Evolutionary conservation across 2,888 invertebrate genomes (phyloP), one percentile per base, ranked within the genome.

Genomic region (Allygus modestus): DNA sequence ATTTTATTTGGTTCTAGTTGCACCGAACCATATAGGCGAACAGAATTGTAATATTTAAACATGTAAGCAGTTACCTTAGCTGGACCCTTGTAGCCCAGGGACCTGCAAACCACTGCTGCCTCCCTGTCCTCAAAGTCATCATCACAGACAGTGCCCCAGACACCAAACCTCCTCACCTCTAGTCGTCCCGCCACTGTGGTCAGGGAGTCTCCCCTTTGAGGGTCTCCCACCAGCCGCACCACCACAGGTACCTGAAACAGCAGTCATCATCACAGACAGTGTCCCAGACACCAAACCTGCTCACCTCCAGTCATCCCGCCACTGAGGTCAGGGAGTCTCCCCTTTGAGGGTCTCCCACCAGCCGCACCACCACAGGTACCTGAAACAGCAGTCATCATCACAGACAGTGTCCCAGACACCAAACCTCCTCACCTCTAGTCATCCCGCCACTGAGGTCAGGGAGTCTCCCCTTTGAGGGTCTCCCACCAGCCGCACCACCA

Each of bases 111-210:
- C 0, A 94, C 94, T 87, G 92, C 92, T 0, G 95, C 96, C 31
- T 94, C 93, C 69, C 91, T 91, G 23, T 92, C 90, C 75, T 93
- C 93, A 88, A 96, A 96, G 88, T 94, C 94, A 88, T 96, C 96
- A 88, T 96, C 95, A 89, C 96, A 97, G 17, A 97, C 92, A 0
- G 95, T 95, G 15, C 96, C 96, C 94, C 95, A 95, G 23, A 94
- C 91, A 0, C 94, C 94, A 86, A 93, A 92, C 87, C 94, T 92
- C 85, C 92, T 92, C 0, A 96, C 92, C 90, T 96, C 96, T 0
- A 96, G 91, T 65, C 96, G 91, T 0, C 96, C 96, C 88, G 95
- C 93, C 1, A 91, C 91, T 2, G 95, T 95, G 82, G 93, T 93
- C 11, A 90, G 92, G 37, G 87, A 87, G 33, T 86, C 85, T 84